Conservation (phyloP, 2,113 vertebrate species). For the Seriola quinqueradiata region DNA sequence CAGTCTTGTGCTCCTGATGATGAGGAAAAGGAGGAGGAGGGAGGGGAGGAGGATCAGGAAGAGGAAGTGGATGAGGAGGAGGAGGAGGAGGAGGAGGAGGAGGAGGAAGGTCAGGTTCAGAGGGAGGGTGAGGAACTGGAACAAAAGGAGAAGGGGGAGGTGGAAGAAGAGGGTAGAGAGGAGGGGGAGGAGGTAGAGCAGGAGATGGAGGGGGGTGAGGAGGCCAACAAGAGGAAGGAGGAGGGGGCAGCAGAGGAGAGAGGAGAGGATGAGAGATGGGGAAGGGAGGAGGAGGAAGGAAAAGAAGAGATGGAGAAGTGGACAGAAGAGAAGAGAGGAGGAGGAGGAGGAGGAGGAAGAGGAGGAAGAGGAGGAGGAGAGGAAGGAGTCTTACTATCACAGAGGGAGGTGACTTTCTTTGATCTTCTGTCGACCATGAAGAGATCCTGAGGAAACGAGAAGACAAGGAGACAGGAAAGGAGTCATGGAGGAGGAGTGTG, state of each 20-base stretch:
- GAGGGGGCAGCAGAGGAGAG: slow-evolving; percentile 17
- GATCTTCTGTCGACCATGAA: slow-evolving; percentile 79
- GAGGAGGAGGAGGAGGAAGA: slow-evolving; percentile 8
- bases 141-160: slow-evolving; percentile 2
- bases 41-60: not conserved
- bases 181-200: not conserved
- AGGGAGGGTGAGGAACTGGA: not conserved
- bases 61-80: not conserved
- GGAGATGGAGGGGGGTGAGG: not conserved
- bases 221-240: slow-evolving; percentile 23
- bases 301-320: not conserved
- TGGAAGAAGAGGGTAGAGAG: not conserved
- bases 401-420: slow-evolving; percentile 77
- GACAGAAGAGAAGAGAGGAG: not conserved
- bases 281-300: not conserved
- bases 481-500: not conserved
- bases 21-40: slow-evolving; percentile 39
- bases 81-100: not conserved
- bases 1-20: slow-evolving; percentile 43
- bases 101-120: slow-evolving; percentile 3
- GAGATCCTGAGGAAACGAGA: slow-evolving; percentile 64
- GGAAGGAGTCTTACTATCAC: slow-evolving; percentile 74
- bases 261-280: slow-evolving; percentile 5
- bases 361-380: slow-evolving; percentile 42
- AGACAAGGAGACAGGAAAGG: not conserved